phyloP scores from a whole-genome alignment of 2,888 invertebrate genomes.

The Agrochola circellaris region DNA sequence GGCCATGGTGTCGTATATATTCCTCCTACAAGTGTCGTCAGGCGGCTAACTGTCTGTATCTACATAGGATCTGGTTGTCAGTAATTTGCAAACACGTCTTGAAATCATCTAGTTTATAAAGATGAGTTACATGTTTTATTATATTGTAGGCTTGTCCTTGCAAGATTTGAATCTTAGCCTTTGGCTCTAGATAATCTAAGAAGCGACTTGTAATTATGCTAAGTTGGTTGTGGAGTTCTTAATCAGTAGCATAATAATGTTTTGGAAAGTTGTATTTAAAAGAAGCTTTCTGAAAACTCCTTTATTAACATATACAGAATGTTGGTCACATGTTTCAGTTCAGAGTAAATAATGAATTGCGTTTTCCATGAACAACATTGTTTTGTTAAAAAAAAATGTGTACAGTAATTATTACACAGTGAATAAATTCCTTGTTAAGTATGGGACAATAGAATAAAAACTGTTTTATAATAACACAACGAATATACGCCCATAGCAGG shows the following conservation, averaged over 20 bases:
- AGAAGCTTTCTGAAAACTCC: not conserved
- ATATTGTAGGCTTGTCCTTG: constrained; percentile 28
- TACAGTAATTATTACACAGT: constrained; percentile 28
- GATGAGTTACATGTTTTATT: constrained; percentile 41
- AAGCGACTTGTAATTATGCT: constrained; percentile 38
- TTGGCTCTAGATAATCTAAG: constrained; percentile 47
- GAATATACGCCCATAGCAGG: constrained; percentile 20
- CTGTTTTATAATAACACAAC: constrained; percentile 42
- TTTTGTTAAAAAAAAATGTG: not conserved
- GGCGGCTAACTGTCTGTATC: constrained; percentile 18
- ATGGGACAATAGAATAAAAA: constrained; percentile 36
- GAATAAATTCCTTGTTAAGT: constrained; percentile 27
- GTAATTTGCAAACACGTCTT: constrained; percentile 54
- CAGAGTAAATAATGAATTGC: not conserved
- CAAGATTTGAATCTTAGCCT: constrained; percentile 48
- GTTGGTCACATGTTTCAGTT: not conserved
- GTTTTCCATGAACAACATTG: not conserved
- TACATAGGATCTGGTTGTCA: constrained; percentile 13
- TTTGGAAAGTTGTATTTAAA: constrained; percentile 1
- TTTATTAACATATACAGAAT: not conserved
- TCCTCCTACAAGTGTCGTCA: constrained; percentile 6
- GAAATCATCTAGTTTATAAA: constrained; percentile 49
- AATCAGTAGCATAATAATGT: constrained; percentile 14
- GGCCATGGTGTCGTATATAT: constrained; percentile 17
- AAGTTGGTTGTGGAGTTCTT: constrained; percentile 7